Base-by-base conservation (phyloP, 2,113 vertebrate genomes). In the Dendropsophus ebraccatus region DNA sequence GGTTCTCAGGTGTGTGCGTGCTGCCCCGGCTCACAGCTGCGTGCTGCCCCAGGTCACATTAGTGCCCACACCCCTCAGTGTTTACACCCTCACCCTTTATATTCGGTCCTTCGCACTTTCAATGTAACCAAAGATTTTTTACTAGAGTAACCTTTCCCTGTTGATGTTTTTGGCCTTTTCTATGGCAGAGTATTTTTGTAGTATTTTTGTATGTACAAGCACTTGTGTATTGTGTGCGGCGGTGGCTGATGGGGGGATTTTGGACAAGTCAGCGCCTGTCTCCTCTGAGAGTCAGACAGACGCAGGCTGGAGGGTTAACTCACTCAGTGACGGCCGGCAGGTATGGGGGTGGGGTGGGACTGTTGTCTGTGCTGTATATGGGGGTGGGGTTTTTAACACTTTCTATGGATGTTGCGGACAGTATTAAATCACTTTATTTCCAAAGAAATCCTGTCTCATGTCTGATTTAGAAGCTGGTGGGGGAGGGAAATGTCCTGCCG, bases 91-190 rank as follows among this genome's bases (percentile, higher is more conserved):
- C 4, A 16, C 13, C 0, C 13, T 14, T 30, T 70, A 6, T 70
- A 70, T 41, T 77, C 50, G 25, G 16, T 32, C 28, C 49, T 77
- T 76, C 54, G 74, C 74, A 77, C 49, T 77, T 50, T 77, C 25
- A 54, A 54, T 32, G 14, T 76, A 77, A 54, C 49, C 74, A 77
- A 77, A 77, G 74, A 54, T 77, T 77, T 77, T 77, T 49, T 76
- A 67, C 28, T 17, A 5, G 45, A 47, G 4, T 41, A 41, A 41
- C 41, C 41, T 41, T 41, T 41, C 8, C 8, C 8, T 41, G 41
- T 41, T 41, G n/a, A n/a, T 5, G 45, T 49, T 77, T 54, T 49
- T 7, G 21, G 47, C 8, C 17, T 50, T 52, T 54, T 54, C 49
- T 50, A 52, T 50, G 2, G 41, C 17, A 4, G 10, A 35, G 65